These are phyloP conservation scores for Dioctria linearis DNA, from an alignment of 2,888 invertebrate species.

Conservation along the genomic window DNA sequence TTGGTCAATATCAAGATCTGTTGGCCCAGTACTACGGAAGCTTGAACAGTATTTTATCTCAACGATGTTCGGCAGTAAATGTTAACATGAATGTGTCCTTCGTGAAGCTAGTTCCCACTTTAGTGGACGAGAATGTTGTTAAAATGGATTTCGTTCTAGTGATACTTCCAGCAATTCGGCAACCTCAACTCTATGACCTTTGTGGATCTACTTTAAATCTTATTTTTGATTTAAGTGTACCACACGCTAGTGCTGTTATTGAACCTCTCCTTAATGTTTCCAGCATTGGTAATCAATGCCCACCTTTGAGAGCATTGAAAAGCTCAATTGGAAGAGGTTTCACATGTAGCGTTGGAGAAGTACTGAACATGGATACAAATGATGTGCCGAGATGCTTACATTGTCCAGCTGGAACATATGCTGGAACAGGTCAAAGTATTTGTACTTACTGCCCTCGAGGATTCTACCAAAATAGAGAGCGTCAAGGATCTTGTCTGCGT, in stretches of 20 bases:
- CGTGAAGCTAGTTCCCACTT: slow-evolving; percentile 83
- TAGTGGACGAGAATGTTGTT: slow-evolving; percentile 89
- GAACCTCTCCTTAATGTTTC: slow-evolving; percentile 91
- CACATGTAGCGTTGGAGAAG: slow-evolving; percentile 94
- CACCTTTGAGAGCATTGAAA: slow-evolving; percentile 88
- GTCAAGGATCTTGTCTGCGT: slow-evolving; percentile 90
- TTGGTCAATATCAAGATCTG: slow-evolving; percentile 88
- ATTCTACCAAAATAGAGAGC: slow-evolving; percentile 92
- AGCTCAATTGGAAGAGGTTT: slow-evolving; percentile 91
- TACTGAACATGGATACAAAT: slow-evolving; percentile 92
- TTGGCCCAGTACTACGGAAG: slow-evolving; percentile 85
- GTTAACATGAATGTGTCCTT: slow-evolving; percentile 96
- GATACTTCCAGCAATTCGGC: slow-evolving; percentile 88
- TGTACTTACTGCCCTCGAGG: slow-evolving; percentile 94
- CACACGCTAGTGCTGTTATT: slow-evolving; percentile 91
- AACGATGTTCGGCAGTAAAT: slow-evolving; percentile 94
- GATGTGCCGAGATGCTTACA: slow-evolving; percentile 94
- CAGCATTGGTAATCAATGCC: slow-evolving; percentile 93
- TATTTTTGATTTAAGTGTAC: slow-evolving; percentile 94
- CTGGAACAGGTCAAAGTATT: slow-evolving; percentile 89
- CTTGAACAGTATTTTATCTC: slow-evolving; percentile 86
- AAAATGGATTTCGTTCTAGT: slow-evolving; percentile 92
- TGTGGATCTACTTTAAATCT: slow-evolving; percentile 94
- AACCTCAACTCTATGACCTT: slow-evolving; percentile 93
- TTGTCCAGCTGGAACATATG: slow-evolving; percentile 97